Evolutionary conservation across 2,113 vertebrate species (phyloP), one percentile per base, ranked within the genome.

Genomic region (Caracal caracal): DNA sequence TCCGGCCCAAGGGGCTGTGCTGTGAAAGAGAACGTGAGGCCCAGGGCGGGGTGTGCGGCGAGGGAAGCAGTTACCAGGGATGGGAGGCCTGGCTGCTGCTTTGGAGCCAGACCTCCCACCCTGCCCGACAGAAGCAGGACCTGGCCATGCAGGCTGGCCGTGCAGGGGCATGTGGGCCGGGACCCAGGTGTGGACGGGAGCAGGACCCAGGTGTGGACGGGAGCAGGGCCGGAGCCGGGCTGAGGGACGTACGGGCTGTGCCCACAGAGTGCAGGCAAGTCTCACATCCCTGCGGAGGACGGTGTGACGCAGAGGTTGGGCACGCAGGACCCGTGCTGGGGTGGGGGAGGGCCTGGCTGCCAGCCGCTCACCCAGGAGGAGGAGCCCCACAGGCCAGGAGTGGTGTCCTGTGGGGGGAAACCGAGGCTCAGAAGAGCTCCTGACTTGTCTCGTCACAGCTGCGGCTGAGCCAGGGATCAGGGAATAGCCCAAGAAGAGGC

Each of bases 261-360:
- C 26, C 4, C 28, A 37, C 19, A 3, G 6, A 11, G 7, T 3
- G 8, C 22, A 28, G 2, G 37, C 1, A 5, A 53, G 10, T 4
- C 15, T 10, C 13, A 11, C 33, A 1, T 2, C 30, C 73, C 6
- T 12, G 35, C 8, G 19, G n/a, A 20, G 2, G 35, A 71, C 5
- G 26, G 33, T 5, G 6, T 35, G 79, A 19, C 2, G 0, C 0
- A 4, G 24, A 40, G 59, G n/a, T 3, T 6, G 33, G 28, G 3
- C 3, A 30, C 13, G 0, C 19, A 2, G 26, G 56, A 2, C 35
- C 26, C 3, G 6, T 11, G 10, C 47, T 13, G 24, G 10, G 22
- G 9, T 33, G 11, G 1, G 9, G 9, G n/a, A 6, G n/a, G 11
- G 10, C 16, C 37, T 30, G 17, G 20, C 12, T 6, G 37, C 40